phyloP scores from a whole-genome alignment of 1,140 invertebrate genomes.

The Chrysomallon squamiferum region DNA sequence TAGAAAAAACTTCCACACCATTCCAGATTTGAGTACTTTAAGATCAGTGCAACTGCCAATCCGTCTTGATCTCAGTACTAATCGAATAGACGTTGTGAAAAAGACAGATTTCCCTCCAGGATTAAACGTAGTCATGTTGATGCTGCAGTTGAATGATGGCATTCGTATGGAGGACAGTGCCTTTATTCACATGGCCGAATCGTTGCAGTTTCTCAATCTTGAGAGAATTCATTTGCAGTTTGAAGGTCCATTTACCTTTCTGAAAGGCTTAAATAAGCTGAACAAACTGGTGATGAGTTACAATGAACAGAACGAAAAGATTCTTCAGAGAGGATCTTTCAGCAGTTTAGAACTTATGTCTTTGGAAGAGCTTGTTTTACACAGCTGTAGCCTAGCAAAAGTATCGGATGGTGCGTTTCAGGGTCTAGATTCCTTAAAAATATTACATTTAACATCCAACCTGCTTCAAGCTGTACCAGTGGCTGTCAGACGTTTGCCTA shows the following conservation, averaged over 20 bases:
- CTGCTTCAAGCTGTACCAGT: neutral
- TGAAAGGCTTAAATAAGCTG: neutral
- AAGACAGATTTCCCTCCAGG: neutral
- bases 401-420: neutral
- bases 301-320: neutral
- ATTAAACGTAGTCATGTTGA: neutral
- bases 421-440: neutral
- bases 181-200: neutral
- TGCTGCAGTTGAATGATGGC: neutral
- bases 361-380: neutral
- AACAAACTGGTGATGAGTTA: neutral
- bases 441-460: constrained; percentile 1
- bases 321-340: neutral
- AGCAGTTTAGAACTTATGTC: neutral
- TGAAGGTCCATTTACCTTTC: neutral
- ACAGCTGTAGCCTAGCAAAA: neutral
- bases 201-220: neutral
- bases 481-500: neutral
- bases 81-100: neutral
- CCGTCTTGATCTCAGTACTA: neutral
- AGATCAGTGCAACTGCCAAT: neutral
- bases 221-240: neutral
- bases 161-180: neutral
- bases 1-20: neutral
- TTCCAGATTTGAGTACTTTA: neutral